Evolutionary conservation across 1,140 invertebrate species (phyloP).

Genomic region (Drosophila seguyi): DNA sequence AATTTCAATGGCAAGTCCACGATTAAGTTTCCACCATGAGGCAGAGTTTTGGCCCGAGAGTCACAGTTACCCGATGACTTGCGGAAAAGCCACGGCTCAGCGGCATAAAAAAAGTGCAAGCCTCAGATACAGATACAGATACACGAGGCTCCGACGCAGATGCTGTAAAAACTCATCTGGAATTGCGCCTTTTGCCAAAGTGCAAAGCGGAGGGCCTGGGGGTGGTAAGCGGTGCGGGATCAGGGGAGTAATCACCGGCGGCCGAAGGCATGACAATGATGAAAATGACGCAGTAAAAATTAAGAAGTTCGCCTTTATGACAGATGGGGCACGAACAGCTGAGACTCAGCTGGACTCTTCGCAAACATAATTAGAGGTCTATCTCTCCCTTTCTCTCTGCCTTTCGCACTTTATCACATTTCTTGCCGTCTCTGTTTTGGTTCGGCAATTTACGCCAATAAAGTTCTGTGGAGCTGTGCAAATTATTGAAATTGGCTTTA

Average conservation of each 20-base stretch:
- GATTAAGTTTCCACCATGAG: conserved; percentile 70
- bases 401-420: background rate
- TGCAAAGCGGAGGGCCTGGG: conserved; percentile 24
- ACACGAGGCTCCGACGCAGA: conserved; percentile 49
- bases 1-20: conserved; percentile 85
- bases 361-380: conserved; percentile 80
- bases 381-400: conserved; percentile 27
- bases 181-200: conserved; percentile 66
- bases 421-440: conserved; percentile 35
- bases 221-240: conserved; percentile 28
- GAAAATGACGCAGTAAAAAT: conserved; percentile 85
- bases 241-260: conserved; percentile 38
- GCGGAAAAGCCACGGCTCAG: conserved; percentile 67
- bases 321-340: conserved; percentile 84
- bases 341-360: conserved; percentile 57
- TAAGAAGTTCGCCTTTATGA: conserved; percentile 85
- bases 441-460: conserved; percentile 76
- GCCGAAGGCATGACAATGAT: conserved; percentile 80
- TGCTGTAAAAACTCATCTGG: conserved; percentile 61
- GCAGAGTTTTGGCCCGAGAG: conserved; percentile 62
- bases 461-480: conserved; percentile 58
- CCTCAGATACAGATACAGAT: conserved; percentile 48
- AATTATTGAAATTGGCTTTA: conserved; percentile 82
- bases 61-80: conserved; percentile 84
- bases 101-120: conserved; percentile 70